Percentiles rank a stretch among this genome's conserved stretches.
phyloP scores from a whole-genome alignment of 2,888 invertebrate genomes.

The Spodoptera picta region DNA sequence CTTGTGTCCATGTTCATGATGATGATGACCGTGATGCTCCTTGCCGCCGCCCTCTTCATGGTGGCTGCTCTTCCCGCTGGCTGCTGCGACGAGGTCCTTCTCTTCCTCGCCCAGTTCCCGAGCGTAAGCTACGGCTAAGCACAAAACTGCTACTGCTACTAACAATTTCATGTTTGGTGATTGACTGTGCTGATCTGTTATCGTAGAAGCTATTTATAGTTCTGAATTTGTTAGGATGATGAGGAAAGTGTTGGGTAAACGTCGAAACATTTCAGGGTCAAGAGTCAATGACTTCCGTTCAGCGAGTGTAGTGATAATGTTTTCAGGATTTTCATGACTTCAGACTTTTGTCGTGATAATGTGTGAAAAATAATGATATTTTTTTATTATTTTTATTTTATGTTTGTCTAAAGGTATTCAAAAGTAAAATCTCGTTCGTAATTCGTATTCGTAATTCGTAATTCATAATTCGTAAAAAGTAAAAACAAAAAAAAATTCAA shows the following conservation, averaged over 20 bases:
- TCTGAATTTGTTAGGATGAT: conserved; percentile 68
- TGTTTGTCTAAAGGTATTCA: no score
- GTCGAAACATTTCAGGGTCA: conserved; percentile 46
- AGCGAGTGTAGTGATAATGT: conserved; percentile 18
- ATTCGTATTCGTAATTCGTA: no score
- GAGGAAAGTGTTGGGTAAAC: conserved; percentile 75
- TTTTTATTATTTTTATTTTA: background rate
- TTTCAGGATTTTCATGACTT: conserved; percentile 33
- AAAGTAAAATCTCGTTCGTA: no score
- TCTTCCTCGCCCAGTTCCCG: conserved; percentile 75
- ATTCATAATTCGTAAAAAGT: no score
- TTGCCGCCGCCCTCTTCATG: conserved; percentile 81
- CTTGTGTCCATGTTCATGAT: conserved; percentile 79
- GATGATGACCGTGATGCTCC: conserved; percentile 79
- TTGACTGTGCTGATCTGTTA: conserved; percentile 65
- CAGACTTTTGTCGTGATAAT: conserved; percentile 6
- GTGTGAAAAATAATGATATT: background rate
- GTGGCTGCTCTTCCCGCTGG: conserved; percentile 72
- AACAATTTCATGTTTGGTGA: conserved; percentile 79
- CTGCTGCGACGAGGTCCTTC: conserved; percentile 80
- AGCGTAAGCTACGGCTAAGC: conserved; percentile 78
- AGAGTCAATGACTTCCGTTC: conserved; percentile 41
- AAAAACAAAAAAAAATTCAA: no score
- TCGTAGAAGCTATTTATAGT: conserved; percentile 76
- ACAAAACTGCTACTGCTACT: conserved; percentile 73